These are phyloP conservation scores for Protonemura montana DNA, from an alignment of 2,888 invertebrate species.

Conservation along the genomic window DNA sequence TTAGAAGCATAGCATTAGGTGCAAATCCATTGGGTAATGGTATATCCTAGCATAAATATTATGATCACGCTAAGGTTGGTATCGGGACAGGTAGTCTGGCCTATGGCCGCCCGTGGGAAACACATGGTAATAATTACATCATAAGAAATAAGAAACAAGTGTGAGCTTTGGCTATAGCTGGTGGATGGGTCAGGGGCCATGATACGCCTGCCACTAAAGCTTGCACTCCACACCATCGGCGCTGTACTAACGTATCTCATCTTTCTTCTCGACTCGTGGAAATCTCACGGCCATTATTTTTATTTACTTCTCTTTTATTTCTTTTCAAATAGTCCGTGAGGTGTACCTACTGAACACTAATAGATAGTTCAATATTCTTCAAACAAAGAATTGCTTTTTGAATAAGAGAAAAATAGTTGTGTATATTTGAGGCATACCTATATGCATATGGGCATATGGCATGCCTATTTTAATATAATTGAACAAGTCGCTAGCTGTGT, in stretches of 20 bases:
- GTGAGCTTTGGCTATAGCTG: neutral
- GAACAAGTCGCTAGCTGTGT: too few species aligned
- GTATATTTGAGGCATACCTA: too few species aligned
- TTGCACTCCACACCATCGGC: too few species aligned
- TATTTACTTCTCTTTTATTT: slow-evolving; percentile 8
- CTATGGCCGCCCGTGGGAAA: neutral
- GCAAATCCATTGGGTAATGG: too few species aligned
- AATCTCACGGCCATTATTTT: slow-evolving; percentile 26
- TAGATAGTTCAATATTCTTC: neutral
- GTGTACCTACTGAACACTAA: neutral
- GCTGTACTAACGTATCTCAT: neutral
- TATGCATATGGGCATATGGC: too few species aligned
- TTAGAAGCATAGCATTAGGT: too few species aligned
- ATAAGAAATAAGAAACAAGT: neutral
- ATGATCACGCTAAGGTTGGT: too few species aligned
- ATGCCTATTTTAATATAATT: too few species aligned
- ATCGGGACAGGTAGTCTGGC: too few species aligned
- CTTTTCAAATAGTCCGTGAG: slow-evolving; percentile 17
- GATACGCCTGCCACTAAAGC: neutral
- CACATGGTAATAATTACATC: neutral
- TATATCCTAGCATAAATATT: too few species aligned
- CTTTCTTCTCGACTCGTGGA: neutral
- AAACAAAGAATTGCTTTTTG: neutral
- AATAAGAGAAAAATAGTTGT: neutral
- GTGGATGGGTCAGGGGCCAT: neutral